Conservation (phyloP, 2,113 vertebrate species). For the Eublepharis macularius region DNA sequence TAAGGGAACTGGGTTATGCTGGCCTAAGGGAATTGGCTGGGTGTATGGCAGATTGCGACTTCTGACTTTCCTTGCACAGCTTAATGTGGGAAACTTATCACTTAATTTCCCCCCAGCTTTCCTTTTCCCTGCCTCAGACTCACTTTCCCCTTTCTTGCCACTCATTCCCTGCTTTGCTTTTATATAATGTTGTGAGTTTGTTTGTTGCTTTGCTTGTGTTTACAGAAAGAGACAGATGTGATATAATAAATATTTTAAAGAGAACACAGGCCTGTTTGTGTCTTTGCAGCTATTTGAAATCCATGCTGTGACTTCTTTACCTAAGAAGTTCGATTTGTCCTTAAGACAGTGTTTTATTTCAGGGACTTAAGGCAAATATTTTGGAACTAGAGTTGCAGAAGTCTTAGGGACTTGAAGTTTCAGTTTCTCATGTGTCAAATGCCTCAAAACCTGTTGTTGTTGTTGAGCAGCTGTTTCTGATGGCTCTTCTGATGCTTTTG, state of each 20-base stretch:
- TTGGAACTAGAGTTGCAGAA: not conserved
- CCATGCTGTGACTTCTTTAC: not conserved
- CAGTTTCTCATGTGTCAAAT: not conserved
- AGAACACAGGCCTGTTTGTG: conserved; percentile 20
- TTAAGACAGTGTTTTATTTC: not conserved
- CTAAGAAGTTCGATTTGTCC: not conserved
- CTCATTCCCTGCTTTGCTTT: not conserved
- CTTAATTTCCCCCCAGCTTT: not conserved
- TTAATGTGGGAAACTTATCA: no score
- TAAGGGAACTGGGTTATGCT: no score
- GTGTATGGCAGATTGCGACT: no score
- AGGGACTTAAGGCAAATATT: not conserved
- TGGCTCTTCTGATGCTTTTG: not conserved
- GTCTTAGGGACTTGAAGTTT: not conserved
- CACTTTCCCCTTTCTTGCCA: no score
- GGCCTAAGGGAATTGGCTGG: no score
- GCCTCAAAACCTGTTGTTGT: not conserved
- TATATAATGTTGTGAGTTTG: not conserved
- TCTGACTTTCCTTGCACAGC: no score
- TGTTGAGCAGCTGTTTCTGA: conserved; percentile 5
- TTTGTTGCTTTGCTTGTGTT: not conserved
- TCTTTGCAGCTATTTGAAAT: conserved; percentile 35
- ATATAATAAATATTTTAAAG: not conserved
- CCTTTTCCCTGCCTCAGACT: not conserved
- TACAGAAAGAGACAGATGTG: not conserved